Evolutionary conservation across 2,888 invertebrate genomes (phyloP).

Genomic region (Drosophila flavopinicola): DNA sequence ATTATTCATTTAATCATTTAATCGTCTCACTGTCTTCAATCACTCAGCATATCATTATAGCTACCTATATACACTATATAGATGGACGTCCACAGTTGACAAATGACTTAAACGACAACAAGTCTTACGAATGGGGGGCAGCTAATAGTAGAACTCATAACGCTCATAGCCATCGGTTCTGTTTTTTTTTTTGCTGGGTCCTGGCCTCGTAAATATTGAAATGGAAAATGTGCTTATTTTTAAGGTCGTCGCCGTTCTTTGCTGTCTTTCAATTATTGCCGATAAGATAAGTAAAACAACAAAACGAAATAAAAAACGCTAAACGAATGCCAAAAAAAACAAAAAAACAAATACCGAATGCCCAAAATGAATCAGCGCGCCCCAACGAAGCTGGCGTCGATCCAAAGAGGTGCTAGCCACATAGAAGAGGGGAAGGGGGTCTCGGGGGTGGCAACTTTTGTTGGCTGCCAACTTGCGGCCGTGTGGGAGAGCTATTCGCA

Average conservation of each 20-base stretch:
- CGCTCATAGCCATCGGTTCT: too few species aligned
- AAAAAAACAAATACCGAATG: too few species aligned
- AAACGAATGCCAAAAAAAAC: constrained; percentile 7
- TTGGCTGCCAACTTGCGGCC: constrained; percentile 35
- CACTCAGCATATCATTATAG: too few species aligned
- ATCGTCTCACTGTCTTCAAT: background rate
- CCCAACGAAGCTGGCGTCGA: constrained; percentile 37
- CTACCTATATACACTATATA: background rate
- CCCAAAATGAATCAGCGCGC: constrained; percentile 49
- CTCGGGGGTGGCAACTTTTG: background rate
- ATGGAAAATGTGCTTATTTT: constrained; percentile 46
- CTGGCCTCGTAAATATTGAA: constrained; percentile 33
- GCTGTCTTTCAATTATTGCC: constrained; percentile 52
- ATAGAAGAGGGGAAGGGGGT: background rate
- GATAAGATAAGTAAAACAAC: constrained; percentile 67
- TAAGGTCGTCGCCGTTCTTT: constrained; percentile 54
- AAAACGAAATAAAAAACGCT: constrained; percentile 8
- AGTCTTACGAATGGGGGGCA: too few species aligned
- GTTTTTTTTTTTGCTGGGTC: background rate
- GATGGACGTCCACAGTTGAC: constrained; percentile 3
- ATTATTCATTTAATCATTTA: too few species aligned
- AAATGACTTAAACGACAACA: constrained; percentile 6
- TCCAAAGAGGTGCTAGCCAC: constrained; percentile 37
- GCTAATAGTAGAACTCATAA: too few species aligned
- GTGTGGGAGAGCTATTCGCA: constrained; percentile 44